A percentile compares a stretch with the other conserved stretches of the same genome.
Conservation (phyloP, 2,797 vertebrate species). For the Esox lucius region DNA sequence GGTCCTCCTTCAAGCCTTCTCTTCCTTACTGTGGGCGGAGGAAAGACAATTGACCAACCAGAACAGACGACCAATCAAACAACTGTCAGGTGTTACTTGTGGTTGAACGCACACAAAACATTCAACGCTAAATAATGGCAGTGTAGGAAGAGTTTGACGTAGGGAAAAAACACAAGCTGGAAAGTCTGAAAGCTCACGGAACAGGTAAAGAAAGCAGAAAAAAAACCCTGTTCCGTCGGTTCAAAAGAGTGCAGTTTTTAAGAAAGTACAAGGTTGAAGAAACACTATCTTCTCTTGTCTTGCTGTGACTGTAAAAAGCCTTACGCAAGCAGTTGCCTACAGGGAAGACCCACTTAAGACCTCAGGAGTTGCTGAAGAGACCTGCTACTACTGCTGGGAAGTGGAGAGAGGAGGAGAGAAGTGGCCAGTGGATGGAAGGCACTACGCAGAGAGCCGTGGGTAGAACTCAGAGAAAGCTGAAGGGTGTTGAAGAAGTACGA, state of each 20-base stretch:
- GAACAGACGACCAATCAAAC: neutral
- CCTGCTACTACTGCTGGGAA: neutral
- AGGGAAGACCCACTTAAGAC: slow-evolving; percentile 1
- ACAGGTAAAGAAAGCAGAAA: neutral
- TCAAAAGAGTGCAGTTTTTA: neutral
- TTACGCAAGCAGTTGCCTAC: neutral
- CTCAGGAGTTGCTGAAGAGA: neutral
- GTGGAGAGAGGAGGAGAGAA: neutral
- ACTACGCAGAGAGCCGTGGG: neutral
- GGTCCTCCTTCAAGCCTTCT: slow-evolving; percentile 93
- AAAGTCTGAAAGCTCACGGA: neutral
- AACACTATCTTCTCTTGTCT: neutral
- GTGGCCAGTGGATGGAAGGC: neutral
- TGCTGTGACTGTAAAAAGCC: neutral
- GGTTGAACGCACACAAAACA: neutral
- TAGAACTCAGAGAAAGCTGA: neutral
- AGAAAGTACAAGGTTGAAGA: neutral
- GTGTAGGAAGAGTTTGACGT: neutral
- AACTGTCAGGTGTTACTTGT: no score
- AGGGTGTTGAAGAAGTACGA: neutral
- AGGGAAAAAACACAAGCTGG: neutral
- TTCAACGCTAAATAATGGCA: neutral
- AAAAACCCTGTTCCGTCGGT: neutral
- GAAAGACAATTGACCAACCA: slow-evolving; percentile 2
- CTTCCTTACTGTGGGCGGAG: slow-evolving; percentile 87